Evolutionary conservation across 2,888 invertebrate genomes (phyloP), one percentile per base, ranked within the genome.

Genomic region (Alviniconcha strummeri): DNA sequence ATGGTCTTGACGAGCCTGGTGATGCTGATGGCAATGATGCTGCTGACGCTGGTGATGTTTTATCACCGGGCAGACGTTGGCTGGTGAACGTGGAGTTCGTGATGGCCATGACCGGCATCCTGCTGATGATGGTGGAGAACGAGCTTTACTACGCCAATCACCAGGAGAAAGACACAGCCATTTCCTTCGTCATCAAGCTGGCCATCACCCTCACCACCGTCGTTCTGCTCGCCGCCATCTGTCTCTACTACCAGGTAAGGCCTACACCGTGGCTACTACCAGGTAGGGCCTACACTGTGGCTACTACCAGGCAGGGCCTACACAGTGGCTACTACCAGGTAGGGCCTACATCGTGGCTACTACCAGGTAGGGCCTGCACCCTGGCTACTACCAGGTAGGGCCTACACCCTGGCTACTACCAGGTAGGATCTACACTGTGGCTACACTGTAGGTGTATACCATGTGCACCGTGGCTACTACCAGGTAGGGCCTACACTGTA

Each of bases 51-150:
- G 67, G 4, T 67, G 67, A 17, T 36, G 36, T 64, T n/a, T 4
- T 69, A 17, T 69, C 17, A 6, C 4, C n/a, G 54, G 19, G 5
- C 77, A 82, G 90, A 13, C 85, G 88, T 11, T 87, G 89, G 86
- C 85, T 91, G 15, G 89, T 90, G 15, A 89, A 91, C 81, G 80
- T 90, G 54, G 87, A 89, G 60, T 89, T 90, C 80, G 85, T 85
- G 4, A 82, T 90, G 60, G 91, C 90, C 4, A 78, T 90, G 75
- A 60, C 83, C 13, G 91, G 91, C 55, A 90, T 91, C 55, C 52
- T 88, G 2, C 81, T 91, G n/a, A 91, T 91, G 91, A 87, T 91
- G 83, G 83, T 89, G 7, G 91, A 91, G 86, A 91, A 90, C 5
- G 91, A 91, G 79, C 83, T 91, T n/a, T 90, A 86, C 77, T 88